Evolutionary conservation across 2,113 vertebrate species (phyloP).

Genomic region (Xiphias gladius): DNA sequence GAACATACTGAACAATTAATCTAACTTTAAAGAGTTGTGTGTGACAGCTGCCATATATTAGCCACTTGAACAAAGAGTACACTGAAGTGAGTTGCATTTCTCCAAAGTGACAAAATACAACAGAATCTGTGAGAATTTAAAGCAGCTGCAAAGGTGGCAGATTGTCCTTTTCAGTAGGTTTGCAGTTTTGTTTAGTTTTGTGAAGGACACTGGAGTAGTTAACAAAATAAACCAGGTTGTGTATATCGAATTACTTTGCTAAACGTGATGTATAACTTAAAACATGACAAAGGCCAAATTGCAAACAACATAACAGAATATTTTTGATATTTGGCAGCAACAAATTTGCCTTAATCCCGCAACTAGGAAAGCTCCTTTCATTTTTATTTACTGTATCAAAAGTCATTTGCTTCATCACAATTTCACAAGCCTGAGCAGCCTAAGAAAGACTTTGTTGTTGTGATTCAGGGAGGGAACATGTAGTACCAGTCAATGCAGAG

Average conservation of each 20-base stretch:
- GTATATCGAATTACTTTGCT: neutral
- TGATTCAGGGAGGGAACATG: slow-evolving; percentile 41
- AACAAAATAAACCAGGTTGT: too few relatives aligned
- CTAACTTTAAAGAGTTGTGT: too few relatives aligned
- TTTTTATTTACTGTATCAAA: slow-evolving; percentile 16
- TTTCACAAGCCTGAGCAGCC: neutral
- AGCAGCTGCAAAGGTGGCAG: too few relatives aligned
- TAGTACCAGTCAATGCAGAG: slow-evolving; percentile 26
- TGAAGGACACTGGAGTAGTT: neutral
- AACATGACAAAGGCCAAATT: neutral
- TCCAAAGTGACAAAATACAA: too few relatives aligned
- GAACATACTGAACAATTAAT: too few relatives aligned
- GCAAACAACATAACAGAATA: neutral
- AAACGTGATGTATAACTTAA: neutral
- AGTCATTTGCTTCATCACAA: slow-evolving; percentile 10
- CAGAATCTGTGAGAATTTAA: too few relatives aligned
- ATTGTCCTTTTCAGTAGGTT: neutral
- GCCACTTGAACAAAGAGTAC: too few relatives aligned
- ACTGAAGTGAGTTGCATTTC: too few relatives aligned
- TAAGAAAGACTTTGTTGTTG: slow-evolving; percentile 5
- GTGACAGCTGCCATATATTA: too few relatives aligned
- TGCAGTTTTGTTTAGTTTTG: neutral
- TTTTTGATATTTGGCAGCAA: neutral
- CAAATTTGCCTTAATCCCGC: neutral
- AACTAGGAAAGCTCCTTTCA: neutral